Evolutionary conservation across 2,797 vertebrate species (phyloP).

Genomic region (Halcyon badia): DNA sequence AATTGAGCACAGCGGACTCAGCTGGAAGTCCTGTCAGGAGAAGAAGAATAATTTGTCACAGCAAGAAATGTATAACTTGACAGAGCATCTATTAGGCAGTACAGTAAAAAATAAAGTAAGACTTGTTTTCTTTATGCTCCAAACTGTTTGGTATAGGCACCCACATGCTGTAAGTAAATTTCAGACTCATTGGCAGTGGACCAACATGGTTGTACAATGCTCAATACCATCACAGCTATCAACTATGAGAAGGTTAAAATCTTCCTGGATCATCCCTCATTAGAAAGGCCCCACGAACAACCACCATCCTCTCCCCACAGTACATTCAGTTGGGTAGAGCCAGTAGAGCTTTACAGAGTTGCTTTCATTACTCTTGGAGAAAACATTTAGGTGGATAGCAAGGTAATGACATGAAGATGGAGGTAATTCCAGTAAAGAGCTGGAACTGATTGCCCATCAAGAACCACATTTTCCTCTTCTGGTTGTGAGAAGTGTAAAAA

Average conservation of each 20-base stretch:
- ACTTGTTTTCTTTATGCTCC: conserved; percentile 26
- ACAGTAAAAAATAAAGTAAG: conserved; percentile 63
- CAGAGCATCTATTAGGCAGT: conserved; percentile 73
- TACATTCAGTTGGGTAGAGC: background rate
- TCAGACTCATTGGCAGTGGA: background rate
- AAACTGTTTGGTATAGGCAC: background rate
- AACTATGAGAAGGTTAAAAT: background rate
- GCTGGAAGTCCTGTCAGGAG: conserved; percentile 82
- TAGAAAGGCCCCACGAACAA: background rate
- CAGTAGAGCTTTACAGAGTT: background rate
- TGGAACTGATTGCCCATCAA: background rate
- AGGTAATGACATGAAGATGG: background rate
- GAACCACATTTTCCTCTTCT: background rate
- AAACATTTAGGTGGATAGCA: background rate
- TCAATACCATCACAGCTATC: background rate
- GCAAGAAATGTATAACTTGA: conserved; percentile 72
- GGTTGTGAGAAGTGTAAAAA: background rate
- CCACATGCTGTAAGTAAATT: background rate
- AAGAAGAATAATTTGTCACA: conserved; percentile 84
- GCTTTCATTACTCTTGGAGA: background rate
- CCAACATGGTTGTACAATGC: background rate
- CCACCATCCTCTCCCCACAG: background rate
- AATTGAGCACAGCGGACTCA: conserved; percentile 84
- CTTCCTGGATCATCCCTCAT: background rate
- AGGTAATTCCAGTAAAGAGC: background rate